Conservation (phyloP, 2,797 vertebrate species). For the Antennarius maculatus region DNA sequence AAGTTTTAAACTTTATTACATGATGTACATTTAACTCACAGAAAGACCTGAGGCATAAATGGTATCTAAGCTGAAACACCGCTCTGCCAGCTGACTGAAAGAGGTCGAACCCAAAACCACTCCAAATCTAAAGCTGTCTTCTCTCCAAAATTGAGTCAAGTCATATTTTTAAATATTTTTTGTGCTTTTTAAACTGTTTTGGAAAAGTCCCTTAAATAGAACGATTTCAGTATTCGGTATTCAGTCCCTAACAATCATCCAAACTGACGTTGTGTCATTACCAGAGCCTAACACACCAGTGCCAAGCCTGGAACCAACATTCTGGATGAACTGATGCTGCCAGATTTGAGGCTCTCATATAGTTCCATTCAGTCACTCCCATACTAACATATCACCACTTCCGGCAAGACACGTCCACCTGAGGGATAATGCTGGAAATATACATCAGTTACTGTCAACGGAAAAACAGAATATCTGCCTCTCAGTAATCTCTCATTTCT, state of each 20-base stretch:
- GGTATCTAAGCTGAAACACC: constrained; percentile 59
- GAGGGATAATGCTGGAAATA: background rate
- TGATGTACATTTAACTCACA: constrained; percentile 56
- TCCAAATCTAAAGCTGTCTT: constrained; percentile 54
- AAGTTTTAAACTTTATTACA: constrained; percentile 61
- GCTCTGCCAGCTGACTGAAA: constrained; percentile 58
- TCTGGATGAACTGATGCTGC: too few relatives aligned
- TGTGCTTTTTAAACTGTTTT: constrained; percentile 26
- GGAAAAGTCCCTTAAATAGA: background rate
- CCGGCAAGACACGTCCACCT: background rate
- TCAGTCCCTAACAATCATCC: constrained; percentile 8
- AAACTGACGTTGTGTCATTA: background rate
- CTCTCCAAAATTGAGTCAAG: constrained; percentile 44
- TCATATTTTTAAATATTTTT: constrained; percentile 39
- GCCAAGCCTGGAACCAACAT: background rate
- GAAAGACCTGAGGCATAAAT: constrained; percentile 79
- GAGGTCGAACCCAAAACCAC: constrained; percentile 59
- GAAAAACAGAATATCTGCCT: background rate
- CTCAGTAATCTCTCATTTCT: background rate
- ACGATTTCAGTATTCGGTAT: constrained; percentile 2
- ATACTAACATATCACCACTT: background rate
- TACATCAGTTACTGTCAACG: background rate
- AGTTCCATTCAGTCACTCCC: background rate
- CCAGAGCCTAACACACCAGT: background rate
- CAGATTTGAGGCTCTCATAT: background rate